These are phyloP conservation scores for Diorhabda sublineata DNA, from an alignment of 1,140 invertebrate genomes.

Conservation along the genomic window DNA sequence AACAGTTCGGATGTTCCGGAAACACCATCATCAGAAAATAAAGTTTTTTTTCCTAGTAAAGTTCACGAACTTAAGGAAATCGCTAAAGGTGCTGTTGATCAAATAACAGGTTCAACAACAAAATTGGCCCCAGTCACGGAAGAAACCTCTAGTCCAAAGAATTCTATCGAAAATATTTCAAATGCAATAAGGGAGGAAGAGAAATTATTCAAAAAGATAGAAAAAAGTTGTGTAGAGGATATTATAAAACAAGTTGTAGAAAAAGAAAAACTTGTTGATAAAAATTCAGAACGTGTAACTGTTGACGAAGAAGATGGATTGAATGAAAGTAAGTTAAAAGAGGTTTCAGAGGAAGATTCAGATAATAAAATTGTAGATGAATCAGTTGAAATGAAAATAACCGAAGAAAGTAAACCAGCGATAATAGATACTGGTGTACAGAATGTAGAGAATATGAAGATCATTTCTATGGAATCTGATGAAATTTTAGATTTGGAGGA, in stretches of 20 bases:
- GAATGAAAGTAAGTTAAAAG: slow-evolving; percentile 20
- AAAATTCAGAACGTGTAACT: slow-evolving; percentile 36
- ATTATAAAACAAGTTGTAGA: slow-evolving; percentile 9
- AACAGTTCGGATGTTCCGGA: slow-evolving; percentile 35
- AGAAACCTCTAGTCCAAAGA: slow-evolving; percentile 22
- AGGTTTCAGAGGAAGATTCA: slow-evolving; percentile 9
- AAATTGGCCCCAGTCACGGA: slow-evolving; percentile 31
- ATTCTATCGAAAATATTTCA: slow-evolving; percentile 22
- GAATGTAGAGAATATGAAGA: background rate
- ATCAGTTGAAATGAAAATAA: slow-evolving; percentile 13
- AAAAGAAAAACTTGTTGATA: slow-evolving; percentile 11
- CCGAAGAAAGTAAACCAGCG: slow-evolving; percentile 38
- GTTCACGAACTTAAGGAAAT: slow-evolving; percentile 39
- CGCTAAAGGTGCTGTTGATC: slow-evolving; percentile 38
- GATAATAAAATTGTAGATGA: slow-evolving; percentile 14
- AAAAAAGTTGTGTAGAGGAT: slow-evolving; percentile 13
- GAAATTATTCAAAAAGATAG: slow-evolving; percentile 20
- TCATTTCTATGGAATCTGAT: background rate
- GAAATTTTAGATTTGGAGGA: slow-evolving; percentile 17
- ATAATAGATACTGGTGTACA: slow-evolving; percentile 23
- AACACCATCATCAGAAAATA: slow-evolving; percentile 38
- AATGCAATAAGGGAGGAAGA: slow-evolving; percentile 35
- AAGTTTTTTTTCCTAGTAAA: slow-evolving; percentile 31
- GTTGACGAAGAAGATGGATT: slow-evolving; percentile 31
- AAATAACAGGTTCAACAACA: slow-evolving; percentile 30